Percentiles rank a stretch among this genome's conserved stretches.
Conservation (phyloP, 2,888 invertebrate species). For the Drosophila mimica region DNA sequence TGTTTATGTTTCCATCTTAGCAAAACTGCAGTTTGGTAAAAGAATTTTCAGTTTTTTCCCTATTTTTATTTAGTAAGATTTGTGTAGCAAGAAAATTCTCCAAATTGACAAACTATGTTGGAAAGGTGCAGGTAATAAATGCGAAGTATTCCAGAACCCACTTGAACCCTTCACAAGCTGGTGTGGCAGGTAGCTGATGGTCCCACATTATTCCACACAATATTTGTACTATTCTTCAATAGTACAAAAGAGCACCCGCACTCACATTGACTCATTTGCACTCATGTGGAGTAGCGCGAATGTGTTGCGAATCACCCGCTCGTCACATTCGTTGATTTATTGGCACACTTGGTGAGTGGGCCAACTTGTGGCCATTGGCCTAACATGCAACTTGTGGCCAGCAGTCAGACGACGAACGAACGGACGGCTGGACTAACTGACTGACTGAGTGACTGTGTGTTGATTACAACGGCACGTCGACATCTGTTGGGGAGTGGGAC, state of each 20-base stretch:
- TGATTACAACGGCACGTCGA: constrained; percentile 49
- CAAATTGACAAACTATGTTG: not conserved
- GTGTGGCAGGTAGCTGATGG: constrained; percentile 13
- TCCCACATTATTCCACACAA: not conserved
- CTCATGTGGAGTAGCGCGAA: not conserved
- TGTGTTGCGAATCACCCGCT: constrained; percentile 5
- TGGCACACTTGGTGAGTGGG: constrained; percentile 75
- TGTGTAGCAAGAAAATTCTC: not conserved
- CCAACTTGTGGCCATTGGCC: constrained; percentile 50
- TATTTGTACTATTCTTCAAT: not conserved
- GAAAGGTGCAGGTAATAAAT: not conserved
- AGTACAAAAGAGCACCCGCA: not conserved
- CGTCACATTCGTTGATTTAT: constrained; percentile 76
- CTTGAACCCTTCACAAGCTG: not conserved
- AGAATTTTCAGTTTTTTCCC: no score
- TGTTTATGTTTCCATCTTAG: not conserved
- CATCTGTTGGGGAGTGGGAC: constrained; percentile 21
- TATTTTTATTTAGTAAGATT: no score
- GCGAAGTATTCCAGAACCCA: not conserved
- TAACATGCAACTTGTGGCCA: constrained; percentile 31
- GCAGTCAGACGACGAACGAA: not conserved
- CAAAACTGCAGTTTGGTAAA: not conserved
- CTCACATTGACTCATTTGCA: not conserved
- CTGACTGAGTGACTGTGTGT: constrained; percentile 23
- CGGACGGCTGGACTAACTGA: not conserved